These are phyloP conservation scores for Andrena haemorrhoa DNA, from an alignment of 2,888 invertebrate species.

Conservation along the genomic window DNA sequence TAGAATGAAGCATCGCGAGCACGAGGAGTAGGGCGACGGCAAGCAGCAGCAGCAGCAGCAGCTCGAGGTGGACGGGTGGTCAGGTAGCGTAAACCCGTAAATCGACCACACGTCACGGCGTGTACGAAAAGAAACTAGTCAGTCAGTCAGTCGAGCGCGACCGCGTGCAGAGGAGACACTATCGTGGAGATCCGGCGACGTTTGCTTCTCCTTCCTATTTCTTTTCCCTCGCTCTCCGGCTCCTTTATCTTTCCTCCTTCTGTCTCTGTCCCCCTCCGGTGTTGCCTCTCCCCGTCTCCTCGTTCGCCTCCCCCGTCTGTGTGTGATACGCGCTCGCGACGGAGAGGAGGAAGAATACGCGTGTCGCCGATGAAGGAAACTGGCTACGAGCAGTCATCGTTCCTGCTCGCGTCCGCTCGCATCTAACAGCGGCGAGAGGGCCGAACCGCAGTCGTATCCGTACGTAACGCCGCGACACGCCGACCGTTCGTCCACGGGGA, in stretches of 20 bases:
- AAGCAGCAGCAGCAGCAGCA: conserved; percentile 9
- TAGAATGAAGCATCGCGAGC: conserved; percentile 51
- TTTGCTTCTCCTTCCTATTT: conserved; percentile 41
- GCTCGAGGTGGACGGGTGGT: conserved; percentile 37
- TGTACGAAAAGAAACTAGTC: conserved; percentile 42
- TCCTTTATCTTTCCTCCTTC: conserved; percentile 9
- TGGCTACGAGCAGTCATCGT: conserved; percentile 41
- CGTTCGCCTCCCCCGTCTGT: conserved; percentile 33
- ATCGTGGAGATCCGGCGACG: conserved; percentile 39
- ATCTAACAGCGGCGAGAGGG: conserved; percentile 39
- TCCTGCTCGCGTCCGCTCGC: conserved; percentile 51
- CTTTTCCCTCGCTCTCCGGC: conserved; percentile 17
- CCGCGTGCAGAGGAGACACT: conserved; percentile 60
- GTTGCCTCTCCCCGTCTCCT: conserved; percentile 7
- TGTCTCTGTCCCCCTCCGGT: background rate
- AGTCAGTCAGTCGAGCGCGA: conserved; percentile 59
- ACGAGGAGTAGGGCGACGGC: conserved; percentile 50
- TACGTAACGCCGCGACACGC: conserved; percentile 25
- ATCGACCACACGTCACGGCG: conserved; percentile 39
- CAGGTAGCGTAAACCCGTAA: conserved; percentile 63
- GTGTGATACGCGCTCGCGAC: conserved; percentile 47
- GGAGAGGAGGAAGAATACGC: conserved; percentile 55
- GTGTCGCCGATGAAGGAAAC: conserved; percentile 59
- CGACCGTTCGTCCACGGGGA: conserved; percentile 10
- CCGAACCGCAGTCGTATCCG: conserved; percentile 1